Percentiles rank a stretch among this genome's conserved stretches.
These are phyloP conservation scores for Philopotamus ludificatus DNA, from an alignment of 1,140 invertebrate genomes.

Conservation along the genomic window DNA sequence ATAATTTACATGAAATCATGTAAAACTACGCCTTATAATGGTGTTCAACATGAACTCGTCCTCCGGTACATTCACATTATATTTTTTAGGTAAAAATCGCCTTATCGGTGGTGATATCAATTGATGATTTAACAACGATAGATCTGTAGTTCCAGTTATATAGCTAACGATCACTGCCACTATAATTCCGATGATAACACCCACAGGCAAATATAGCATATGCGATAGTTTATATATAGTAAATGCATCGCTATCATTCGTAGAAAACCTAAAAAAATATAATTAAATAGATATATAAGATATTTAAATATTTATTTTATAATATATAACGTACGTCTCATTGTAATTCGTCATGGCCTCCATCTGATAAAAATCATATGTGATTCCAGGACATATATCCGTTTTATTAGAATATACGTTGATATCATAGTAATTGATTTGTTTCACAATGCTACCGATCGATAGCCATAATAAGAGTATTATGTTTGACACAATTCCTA, in stretches of 20 bases:
- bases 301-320: too few relatives aligned
- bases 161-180: slow-evolving; percentile 68
- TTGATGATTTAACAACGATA: slow-evolving; percentile 58
- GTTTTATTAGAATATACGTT: slow-evolving; percentile 23
- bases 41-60: too few relatives aligned
- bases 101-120: slow-evolving; percentile 57
- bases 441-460: slow-evolving; percentile 15
- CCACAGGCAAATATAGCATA: slow-evolving; percentile 46
- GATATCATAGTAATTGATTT: slow-evolving; percentile 8
- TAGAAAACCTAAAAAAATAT: too few relatives aligned
- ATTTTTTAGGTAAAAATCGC: slow-evolving; percentile 33
- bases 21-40: too few relatives aligned
- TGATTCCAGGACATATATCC: not conserved
- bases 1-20: too few relatives aligned
- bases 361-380: too few relatives aligned
- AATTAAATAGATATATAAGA: too few relatives aligned
- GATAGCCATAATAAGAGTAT: slow-evolving; percentile 73
- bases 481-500: slow-evolving; percentile 57
- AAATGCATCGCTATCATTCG: slow-evolving; percentile 19
- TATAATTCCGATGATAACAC: slow-evolving; percentile 60
- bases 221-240: slow-evolving; percentile 27
- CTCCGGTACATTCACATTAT: too few relatives aligned
- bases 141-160: slow-evolving; percentile 61
- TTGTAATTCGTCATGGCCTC: too few relatives aligned
- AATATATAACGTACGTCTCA: too few relatives aligned